Percentiles rank a stretch among this genome's conserved stretches.
phyloP scores from a whole-genome alignment of 2,888 invertebrate genomes.

The Dicranocentrus wangi region DNA sequence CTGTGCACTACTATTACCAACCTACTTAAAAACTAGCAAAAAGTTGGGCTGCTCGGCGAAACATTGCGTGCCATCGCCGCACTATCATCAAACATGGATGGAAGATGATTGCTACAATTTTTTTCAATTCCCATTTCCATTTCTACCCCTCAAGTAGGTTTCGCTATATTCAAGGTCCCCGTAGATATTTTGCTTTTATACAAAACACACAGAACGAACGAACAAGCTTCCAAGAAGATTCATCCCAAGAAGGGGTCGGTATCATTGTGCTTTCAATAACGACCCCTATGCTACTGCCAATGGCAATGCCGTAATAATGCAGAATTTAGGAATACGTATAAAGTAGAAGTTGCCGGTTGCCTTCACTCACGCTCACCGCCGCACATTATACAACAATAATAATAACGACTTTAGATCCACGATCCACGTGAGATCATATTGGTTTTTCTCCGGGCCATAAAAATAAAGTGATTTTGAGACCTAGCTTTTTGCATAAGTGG shows the following conservation, averaged over 20 bases:
- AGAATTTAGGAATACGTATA: not conserved
- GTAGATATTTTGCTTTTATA: conserved; percentile 17
- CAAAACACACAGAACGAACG: too few species aligned
- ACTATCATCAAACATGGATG: conserved; percentile 16
- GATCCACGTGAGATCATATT: conserved; percentile 50
- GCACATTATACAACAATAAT: conserved; percentile 24
- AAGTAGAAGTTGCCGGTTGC: conserved; percentile 9
- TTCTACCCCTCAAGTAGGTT: conserved; percentile 20
- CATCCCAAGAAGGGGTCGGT: conserved; percentile 22
- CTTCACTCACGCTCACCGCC: not conserved
- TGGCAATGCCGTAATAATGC: conserved; percentile 39
- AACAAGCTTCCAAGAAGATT: too few species aligned
- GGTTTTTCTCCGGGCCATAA: conserved; percentile 56
- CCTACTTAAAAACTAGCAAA: not conserved
- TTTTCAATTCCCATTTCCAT: conserved; percentile 10
- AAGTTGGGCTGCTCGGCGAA: not conserved
- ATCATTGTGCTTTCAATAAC: conserved; percentile 16
- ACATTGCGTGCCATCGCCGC: conserved; percentile 40
- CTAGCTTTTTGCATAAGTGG: not conserved
- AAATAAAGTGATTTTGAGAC: conserved; percentile 28
- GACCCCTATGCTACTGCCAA: conserved; percentile 39
- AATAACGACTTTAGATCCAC: conserved; percentile 13
- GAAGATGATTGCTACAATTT: conserved; percentile 32
- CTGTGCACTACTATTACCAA: too few species aligned
- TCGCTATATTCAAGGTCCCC: conserved; percentile 47